Percentiles rank a stretch among this genome's conserved stretches.
These are phyloP conservation scores for Porites australiensis DNA, from an alignment of 64 coral and sea anemone species.

Conservation along the genomic window DNA sequence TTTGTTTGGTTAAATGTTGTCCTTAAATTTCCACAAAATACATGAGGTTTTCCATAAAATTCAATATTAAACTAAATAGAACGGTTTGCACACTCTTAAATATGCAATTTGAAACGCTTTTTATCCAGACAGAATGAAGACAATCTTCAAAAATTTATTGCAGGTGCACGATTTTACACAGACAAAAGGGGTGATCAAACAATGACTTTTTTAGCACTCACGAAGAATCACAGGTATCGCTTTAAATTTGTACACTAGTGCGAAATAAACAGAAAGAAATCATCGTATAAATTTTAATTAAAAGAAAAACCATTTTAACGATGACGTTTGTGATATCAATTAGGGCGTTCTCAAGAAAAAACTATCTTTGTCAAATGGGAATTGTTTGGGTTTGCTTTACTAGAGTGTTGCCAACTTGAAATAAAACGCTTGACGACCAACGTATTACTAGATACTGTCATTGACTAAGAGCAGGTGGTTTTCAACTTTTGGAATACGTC, in stretches of 20 bases:
- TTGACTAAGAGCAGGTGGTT: conserved; percentile 1
- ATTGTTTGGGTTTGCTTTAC: no score
- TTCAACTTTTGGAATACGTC: neutral
- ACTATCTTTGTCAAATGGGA: neutral
- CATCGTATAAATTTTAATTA: neutral
- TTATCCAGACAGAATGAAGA: no score
- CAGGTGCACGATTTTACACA: conserved; percentile 16
- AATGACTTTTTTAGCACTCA: neutral
- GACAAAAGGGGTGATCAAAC: conserved; percentile 16
- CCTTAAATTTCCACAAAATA: neutral
- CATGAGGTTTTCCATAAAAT: neutral
- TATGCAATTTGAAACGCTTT: neutral
- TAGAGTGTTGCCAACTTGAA: neutral
- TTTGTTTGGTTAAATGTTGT: neutral
- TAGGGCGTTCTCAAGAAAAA: neutral
- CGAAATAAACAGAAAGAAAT: neutral
- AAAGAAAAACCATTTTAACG: neutral
- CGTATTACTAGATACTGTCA: conserved; percentile 28
- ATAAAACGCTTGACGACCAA: neutral
- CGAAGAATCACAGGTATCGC: neutral
- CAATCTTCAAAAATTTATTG: no score
- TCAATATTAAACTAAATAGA: neutral
- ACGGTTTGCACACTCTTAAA: neutral
- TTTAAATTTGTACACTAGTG: neutral
- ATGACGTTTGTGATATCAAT: neutral